phyloP scores from a whole-genome alignment of 2,113 vertebrate species.

The Upupa epops region DNA sequence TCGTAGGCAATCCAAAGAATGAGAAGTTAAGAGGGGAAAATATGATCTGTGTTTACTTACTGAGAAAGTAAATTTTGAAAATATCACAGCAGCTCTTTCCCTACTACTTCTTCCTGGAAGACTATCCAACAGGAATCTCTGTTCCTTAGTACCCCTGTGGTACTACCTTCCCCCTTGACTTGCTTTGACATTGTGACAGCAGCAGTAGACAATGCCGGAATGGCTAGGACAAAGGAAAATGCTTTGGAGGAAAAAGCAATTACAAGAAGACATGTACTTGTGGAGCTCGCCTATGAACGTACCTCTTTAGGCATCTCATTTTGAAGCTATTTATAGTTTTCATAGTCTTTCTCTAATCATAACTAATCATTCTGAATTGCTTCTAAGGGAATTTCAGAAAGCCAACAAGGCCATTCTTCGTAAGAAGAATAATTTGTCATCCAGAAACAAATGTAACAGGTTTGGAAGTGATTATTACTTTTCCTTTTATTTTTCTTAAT shows the following conservation, averaged over 20 bases:
- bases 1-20: not conserved
- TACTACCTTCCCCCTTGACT: not conserved
- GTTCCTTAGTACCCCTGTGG: not conserved
- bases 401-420: not conserved
- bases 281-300: not conserved
- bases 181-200: not conserved
- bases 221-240: not conserved
- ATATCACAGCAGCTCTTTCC: not conserved
- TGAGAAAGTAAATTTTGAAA: not conserved
- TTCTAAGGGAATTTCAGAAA: not conserved
- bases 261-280: not conserved
- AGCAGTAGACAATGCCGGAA: not conserved
- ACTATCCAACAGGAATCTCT: not conserved
- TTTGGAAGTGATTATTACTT: not conserved
- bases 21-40: accelerated
- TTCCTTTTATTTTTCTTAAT: not conserved
- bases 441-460: not conserved
- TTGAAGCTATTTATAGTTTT: not conserved
- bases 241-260: not conserved
- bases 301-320: not conserved
- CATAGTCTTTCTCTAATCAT: not conserved
- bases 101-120: not conserved
- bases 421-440: not conserved
- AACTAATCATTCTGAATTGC: not conserved
- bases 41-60: not conserved